Conservation (phyloP, 2,888 invertebrate species). For the Danaus chrysippus region DNA sequence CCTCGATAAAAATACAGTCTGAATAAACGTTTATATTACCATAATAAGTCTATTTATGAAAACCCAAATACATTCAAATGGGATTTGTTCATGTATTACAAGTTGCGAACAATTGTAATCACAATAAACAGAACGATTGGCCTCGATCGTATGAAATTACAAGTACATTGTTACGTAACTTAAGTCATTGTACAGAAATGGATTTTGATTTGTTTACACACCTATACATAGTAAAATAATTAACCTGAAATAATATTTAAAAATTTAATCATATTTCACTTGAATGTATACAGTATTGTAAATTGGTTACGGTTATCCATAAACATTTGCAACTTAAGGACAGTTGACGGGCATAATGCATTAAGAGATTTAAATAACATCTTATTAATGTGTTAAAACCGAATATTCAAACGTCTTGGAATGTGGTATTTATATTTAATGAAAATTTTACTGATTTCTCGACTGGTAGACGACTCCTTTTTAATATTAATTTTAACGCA, state of each 20-base stretch:
- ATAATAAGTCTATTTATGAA: slow-evolving; percentile 8
- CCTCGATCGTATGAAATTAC: slow-evolving; percentile 22
- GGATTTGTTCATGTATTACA: slow-evolving; percentile 17
- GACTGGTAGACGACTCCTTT: too few species aligned
- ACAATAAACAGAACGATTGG: slow-evolving; percentile 21
- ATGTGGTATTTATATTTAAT: too few species aligned
- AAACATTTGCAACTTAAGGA: too few species aligned
- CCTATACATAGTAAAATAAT: not conserved
- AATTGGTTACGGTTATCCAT: too few species aligned
- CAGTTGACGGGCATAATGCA: too few species aligned
- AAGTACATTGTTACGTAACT: slow-evolving; percentile 9
- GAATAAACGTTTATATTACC: not conserved
- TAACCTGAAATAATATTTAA: not conserved
- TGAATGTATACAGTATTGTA: too few species aligned
- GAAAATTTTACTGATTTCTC: too few species aligned
- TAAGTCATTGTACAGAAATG: not conserved
- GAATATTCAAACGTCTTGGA: too few species aligned
- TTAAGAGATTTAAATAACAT: too few species aligned
- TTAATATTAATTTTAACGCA: too few species aligned
- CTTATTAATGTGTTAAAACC: too few species aligned
- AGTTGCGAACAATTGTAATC: slow-evolving; percentile 19
- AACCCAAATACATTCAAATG: slow-evolving; percentile 16
- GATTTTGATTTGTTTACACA: not conserved
- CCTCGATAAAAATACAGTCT: not conserved
- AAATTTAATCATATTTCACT: too few species aligned